These are phyloP conservation scores for Pyrgus malvae DNA, from an alignment of 2,888 invertebrate species.

Conservation along the genomic window DNA sequence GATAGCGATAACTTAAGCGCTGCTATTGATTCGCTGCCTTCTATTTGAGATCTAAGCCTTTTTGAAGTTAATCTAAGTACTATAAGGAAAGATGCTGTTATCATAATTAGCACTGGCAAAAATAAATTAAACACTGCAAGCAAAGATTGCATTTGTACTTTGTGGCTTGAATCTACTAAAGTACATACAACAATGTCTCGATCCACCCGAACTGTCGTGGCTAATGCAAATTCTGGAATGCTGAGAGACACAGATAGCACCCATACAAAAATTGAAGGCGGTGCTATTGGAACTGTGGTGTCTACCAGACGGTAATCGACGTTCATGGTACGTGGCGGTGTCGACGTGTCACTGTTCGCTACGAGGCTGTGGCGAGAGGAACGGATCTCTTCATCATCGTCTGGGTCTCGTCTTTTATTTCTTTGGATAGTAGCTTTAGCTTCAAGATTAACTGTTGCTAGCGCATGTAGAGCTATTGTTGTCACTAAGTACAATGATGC, in stretches of 20 bases:
- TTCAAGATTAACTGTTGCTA: conserved; percentile 79
- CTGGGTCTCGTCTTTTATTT: conserved; percentile 54
- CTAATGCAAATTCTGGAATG: conserved; percentile 81
- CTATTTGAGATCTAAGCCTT: conserved; percentile 43
- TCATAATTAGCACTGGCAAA: conserved; percentile 62
- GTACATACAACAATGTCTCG: conserved; percentile 69
- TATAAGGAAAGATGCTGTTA: conserved; percentile 50
- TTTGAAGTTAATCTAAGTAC: conserved; percentile 57
- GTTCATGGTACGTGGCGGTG: conserved; percentile 75
- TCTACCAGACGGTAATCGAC: conserved; percentile 76
- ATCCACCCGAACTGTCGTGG: conserved; percentile 67
- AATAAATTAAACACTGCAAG: conserved; percentile 65
- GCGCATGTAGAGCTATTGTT: conserved; percentile 80
- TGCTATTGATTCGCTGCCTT: conserved; percentile 51
- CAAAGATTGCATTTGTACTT: conserved; percentile 64
- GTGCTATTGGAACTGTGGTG: conserved; percentile 68
- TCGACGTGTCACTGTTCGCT: conserved; percentile 70
- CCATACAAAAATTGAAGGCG: conserved; percentile 82
- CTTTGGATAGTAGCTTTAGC: conserved; percentile 57
- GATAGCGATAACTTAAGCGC: conserved; percentile 65
- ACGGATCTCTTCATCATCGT: conserved; percentile 69
- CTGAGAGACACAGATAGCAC: conserved; percentile 80
- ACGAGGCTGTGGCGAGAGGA: conserved; percentile 75
- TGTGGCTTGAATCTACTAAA: conserved; percentile 75
- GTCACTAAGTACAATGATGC: conserved; percentile 80